phyloP scores from a whole-genome alignment of 2,113 vertebrate species.

The Oplegnathus fasciatus region DNA sequence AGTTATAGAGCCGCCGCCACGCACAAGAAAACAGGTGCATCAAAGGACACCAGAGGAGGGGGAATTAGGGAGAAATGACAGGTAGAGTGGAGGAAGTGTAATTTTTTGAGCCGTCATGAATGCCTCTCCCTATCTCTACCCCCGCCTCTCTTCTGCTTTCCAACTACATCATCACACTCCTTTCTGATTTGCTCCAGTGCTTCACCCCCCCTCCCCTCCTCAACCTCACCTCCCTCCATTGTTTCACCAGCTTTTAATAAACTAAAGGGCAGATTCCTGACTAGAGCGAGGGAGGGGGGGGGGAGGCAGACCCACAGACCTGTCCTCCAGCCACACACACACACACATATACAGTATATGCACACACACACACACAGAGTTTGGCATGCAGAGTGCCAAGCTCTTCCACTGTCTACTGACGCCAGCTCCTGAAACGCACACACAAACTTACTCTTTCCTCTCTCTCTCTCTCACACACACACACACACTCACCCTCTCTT shows the following conservation, averaged over 20 bases:
- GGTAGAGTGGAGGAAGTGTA: slow-evolving; percentile 39
- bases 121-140: background rate
- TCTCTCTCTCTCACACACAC: slow-evolving; percentile 39
- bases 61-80: slow-evolving; percentile 23
- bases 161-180: slow-evolving; percentile 36
- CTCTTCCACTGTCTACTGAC: slow-evolving; percentile 78
- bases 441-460: slow-evolving; percentile 28
- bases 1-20: background rate
- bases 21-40: slow-evolving; percentile 60
- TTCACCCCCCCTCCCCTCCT: slow-evolving; percentile 13
- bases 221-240: slow-evolving; percentile 77
- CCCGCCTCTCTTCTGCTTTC: slow-evolving; percentile 29
- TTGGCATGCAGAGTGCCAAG: slow-evolving; percentile 85
- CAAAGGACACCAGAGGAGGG: slow-evolving; percentile 9
- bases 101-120: slow-evolving; percentile 5
- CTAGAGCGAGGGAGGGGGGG: slow-evolving; percentile 21
- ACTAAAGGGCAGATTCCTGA: slow-evolving; percentile 88
- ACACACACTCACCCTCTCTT: slow-evolving; percentile 43
- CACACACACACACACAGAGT: slow-evolving; percentile 59
- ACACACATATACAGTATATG: slow-evolving; percentile 20
- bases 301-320: background rate
- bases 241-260: slow-evolving; percentile 89
- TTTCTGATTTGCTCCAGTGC: slow-evolving; percentile 36
- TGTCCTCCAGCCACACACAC: slow-evolving; percentile 31
- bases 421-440: slow-evolving; percentile 70